Conservation (phyloP, 2,113 vertebrate genomes). For the Butorides virescens region DNA sequence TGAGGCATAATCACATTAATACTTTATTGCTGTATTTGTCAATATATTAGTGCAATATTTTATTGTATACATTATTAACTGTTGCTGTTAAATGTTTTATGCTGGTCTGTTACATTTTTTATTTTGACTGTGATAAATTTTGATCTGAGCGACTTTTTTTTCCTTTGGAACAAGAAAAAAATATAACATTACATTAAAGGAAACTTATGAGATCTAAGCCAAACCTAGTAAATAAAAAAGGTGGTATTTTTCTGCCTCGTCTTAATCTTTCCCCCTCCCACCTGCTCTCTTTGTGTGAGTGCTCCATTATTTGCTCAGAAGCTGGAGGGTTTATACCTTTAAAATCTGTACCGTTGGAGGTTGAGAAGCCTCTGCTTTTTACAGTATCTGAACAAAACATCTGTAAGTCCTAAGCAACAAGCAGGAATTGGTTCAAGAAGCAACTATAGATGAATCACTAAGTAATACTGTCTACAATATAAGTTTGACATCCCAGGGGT, state of each 20-base stretch:
- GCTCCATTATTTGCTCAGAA: constrained; percentile 6
- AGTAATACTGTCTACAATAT: not conserved
- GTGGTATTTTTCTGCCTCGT: not conserved
- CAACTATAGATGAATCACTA: not conserved
- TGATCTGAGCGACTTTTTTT: constrained; percentile 29
- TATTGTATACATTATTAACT: constrained; percentile 80
- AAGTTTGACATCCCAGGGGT: not conserved
- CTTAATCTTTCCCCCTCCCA: constrained; percentile 3
- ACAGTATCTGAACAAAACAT: constrained; percentile 65
- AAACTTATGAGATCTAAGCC: constrained; percentile 11
- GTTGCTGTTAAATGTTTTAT: constrained; percentile 76
- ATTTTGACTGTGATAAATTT: constrained; percentile 74
- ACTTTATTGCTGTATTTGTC: constrained; percentile 79
- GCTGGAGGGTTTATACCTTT: constrained; percentile 12
- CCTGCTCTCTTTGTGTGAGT: not conserved
- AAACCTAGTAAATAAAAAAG: constrained; percentile 26
- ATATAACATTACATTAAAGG: constrained; percentile 23
- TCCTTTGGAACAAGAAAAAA: constrained; percentile 48
- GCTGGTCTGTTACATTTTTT: constrained; percentile 66
- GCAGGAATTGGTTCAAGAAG: constrained; percentile 3
- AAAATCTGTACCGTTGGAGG: constrained; percentile 21
- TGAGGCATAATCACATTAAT: constrained; percentile 78
- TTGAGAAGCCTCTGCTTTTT: constrained; percentile 38
- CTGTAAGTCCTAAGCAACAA: constrained; percentile 26
- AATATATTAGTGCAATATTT: constrained; percentile 78